A percentile compares a stretch with the other conserved stretches of the same genome.
Conservation (phyloP, 2,797 vertebrate species). For the Cynodonichthys magdalenae region DNA sequence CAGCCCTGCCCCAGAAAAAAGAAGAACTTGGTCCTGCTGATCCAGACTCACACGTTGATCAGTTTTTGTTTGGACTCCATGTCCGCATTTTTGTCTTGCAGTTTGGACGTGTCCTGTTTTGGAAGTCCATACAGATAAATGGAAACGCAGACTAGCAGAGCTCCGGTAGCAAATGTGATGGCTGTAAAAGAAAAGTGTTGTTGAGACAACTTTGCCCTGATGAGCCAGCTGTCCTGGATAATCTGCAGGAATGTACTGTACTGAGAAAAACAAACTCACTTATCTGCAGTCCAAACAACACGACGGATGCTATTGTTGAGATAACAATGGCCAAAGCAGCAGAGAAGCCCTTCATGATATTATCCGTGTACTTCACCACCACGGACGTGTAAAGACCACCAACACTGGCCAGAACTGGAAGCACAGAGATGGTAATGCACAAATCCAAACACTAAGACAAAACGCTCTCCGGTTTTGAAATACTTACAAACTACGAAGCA, state of each 20-base stretch:
- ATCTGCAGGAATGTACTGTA: neutral
- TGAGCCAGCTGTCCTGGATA: neutral
- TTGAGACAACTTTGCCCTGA: neutral
- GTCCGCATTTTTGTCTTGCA: constrained; percentile 69
- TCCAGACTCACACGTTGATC: constrained; percentile 80
- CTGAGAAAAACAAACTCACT: constrained; percentile 83
- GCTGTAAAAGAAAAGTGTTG: constrained; percentile 74
- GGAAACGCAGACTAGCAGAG: constrained; percentile 91
- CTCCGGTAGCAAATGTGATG: constrained; percentile 84
- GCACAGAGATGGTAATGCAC: constrained; percentile 14
- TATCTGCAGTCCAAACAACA: constrained; percentile 94
- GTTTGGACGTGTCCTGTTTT: constrained; percentile 88
- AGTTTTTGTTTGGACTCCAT: constrained; percentile 82
- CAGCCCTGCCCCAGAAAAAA: neutral
- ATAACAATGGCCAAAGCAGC: constrained; percentile 95
- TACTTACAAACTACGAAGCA: constrained; percentile 94
- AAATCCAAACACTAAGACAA: neutral
- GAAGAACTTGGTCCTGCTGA: constrained; percentile 1
- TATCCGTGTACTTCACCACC: constrained; percentile 98
- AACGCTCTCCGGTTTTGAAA: neutral
- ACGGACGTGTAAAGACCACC: constrained; percentile 96
- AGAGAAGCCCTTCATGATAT: constrained; percentile 99
- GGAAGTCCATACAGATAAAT: constrained; percentile 97
- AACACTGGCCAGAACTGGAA: constrained; percentile 90
- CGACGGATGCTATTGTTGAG: constrained; percentile 92